Evolutionary conservation across 2,888 invertebrate species (phyloP).

Genomic region (Epiblema foenella): DNA sequence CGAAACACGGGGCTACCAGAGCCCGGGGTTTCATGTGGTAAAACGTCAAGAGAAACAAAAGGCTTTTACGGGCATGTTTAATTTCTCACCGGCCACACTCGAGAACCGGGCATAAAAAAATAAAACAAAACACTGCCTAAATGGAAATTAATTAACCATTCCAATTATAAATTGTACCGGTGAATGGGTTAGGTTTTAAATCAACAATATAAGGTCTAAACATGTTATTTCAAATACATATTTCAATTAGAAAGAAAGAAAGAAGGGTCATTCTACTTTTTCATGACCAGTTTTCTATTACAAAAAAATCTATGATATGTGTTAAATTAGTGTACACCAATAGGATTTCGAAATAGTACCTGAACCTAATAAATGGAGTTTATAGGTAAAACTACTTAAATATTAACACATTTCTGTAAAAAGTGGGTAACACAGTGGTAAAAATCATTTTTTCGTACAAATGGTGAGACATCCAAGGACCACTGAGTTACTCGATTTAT

Average conservation of each 20-base stretch:
- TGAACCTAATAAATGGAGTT: no score
- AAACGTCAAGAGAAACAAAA: conserved; percentile 14
- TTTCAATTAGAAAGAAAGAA: conserved; percentile 79
- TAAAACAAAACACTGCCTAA: conserved; percentile 35
- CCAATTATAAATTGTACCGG: conserved; percentile 43
- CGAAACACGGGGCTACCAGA: conserved; percentile 1
- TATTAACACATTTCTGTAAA: no score
- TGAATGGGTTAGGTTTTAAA: conserved; percentile 43
- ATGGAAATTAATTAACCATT: conserved; percentile 48
- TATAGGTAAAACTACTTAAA: no score
- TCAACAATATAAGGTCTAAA: conserved; percentile 51
- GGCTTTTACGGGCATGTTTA: not conserved
- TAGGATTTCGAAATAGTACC: no score
- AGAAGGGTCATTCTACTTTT: no score
- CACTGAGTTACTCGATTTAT: no score
- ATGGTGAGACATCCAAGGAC: no score
- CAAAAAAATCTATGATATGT: no score
- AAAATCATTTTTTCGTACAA: no score
- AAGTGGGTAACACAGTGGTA: no score
- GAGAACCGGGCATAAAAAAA: conserved; percentile 24
- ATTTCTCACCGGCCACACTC: conserved; percentile 2
- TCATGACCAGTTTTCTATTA: no score
- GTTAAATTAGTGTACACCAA: no score
- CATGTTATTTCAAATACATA: conserved; percentile 74
- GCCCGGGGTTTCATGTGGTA: not conserved